Evolutionary conservation across 2,113 vertebrate species (phyloP).

Genomic region (Calidris pygmaea): DNA sequence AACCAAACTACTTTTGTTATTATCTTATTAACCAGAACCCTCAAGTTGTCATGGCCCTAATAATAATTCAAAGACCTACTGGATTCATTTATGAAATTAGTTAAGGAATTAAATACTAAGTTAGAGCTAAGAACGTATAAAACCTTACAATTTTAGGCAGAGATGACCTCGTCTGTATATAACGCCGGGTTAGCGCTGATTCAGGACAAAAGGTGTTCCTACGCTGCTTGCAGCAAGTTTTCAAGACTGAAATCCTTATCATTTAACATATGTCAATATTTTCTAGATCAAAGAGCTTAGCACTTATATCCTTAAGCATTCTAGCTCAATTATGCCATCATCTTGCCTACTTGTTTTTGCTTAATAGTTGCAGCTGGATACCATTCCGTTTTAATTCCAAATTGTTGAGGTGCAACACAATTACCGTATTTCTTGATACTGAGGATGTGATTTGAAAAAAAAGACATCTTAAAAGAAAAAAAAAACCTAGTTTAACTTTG

Average conservation of each 20-base stretch:
- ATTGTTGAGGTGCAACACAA: background rate
- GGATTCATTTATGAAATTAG: background rate
- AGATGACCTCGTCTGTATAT: background rate
- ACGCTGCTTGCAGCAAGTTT: background rate
- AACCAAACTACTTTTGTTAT: slow-evolving; percentile 37
- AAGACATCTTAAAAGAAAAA: background rate
- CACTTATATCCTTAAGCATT: background rate
- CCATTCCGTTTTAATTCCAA: background rate
- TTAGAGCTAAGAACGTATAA: background rate
- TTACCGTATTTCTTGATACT: background rate
- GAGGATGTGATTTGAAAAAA: background rate
- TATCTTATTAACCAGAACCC: slow-evolving; percentile 32
- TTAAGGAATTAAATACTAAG: slow-evolving; percentile 10
- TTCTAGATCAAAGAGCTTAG: background rate
- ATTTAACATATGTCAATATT: background rate
- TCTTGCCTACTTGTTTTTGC: background rate
- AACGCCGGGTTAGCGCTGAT: background rate
- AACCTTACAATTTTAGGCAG: background rate
- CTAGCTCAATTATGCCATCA: background rate
- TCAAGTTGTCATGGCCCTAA: slow-evolving; percentile 1
- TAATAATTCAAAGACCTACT: background rate
- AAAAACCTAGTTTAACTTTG: background rate
- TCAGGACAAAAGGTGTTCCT: background rate
- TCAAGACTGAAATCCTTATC: background rate
- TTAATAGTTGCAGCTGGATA: background rate